Evolutionary conservation across 2,888 invertebrate species (phyloP), one percentile per base, ranked within the genome.

Genomic region (Hydropsyche betteni): DNA sequence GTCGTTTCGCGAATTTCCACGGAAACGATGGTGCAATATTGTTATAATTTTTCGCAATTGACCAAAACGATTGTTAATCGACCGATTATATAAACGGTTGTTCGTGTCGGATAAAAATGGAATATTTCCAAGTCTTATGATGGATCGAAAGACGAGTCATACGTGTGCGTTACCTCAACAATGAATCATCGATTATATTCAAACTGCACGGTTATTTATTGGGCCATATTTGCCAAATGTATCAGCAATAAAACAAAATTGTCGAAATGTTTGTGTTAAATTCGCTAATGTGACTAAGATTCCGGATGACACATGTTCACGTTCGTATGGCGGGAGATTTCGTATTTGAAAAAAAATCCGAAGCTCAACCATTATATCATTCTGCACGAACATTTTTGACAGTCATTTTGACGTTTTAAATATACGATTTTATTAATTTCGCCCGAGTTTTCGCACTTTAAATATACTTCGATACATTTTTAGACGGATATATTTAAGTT

Each of bases 121-220:
- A 64, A 64, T 8, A 33, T 36, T 64, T 64, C 64, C 64, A 64
- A 64, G 64, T 64, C 12, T 34, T 12, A n/a, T 36, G 64, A 64
- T 64, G 64, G 7, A 64, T 36, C 34, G 61, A 61, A 14, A 14
- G 24, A 14, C 61, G 5, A 33, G 64, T 55, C 55, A 55, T 24
- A 24, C 24, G 2, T 2, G 24, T 24, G 24, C 24, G 24, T 24
- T 24, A 24, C 24, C 24, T 24, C 24, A 2, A 24, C 55, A 16
- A 55, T 55, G 16, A 44, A 8, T 44, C 44, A 14, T 55, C n/a
- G 55, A 14, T 55, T 55, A 24, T 24, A 24, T 24, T 24, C 24
- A 24, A 24, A 2, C 24, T 24, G 24, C 14, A 2, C 6, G 2
- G 1, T 55, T 55, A 55, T 14, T 51, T 51, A 51, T 51, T 24